These are phyloP conservation scores for Pocota personata DNA, from an alignment of 2,888 invertebrate species.

Conservation along the genomic window DNA sequence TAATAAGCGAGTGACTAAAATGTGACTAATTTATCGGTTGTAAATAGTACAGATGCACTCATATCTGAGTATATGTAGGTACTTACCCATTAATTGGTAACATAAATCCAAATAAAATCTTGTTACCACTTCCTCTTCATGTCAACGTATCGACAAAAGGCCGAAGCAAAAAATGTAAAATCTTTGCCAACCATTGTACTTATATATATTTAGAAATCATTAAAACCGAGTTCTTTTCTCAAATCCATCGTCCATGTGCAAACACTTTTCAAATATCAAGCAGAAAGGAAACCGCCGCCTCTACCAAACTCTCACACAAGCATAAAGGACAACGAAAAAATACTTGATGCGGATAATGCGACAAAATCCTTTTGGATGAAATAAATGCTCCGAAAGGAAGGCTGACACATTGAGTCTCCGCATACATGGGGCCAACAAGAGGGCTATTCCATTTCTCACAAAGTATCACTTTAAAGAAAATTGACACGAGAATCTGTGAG, in stretches of 20 bases:
- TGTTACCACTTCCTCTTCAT: background rate
- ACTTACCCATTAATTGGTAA: background rate
- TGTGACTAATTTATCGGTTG: too few relatives aligned
- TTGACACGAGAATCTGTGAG: constrained; percentile 55
- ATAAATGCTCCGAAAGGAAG: constrained; percentile 50
- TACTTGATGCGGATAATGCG: constrained; percentile 70
- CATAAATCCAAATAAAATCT: background rate
- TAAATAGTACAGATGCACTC: too few relatives aligned
- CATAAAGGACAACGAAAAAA: constrained; percentile 35
- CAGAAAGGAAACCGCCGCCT: background rate
- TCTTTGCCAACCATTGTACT: constrained; percentile 27
- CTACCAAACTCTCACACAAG: background rate
- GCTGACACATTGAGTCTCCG: constrained; percentile 46
- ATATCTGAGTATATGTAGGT: too few relatives aligned
- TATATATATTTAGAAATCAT: constrained; percentile 48
- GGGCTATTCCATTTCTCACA: constrained; percentile 32
- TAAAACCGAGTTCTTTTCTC: constrained; percentile 39
- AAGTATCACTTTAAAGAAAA: constrained; percentile 64
- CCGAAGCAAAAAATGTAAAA: background rate
- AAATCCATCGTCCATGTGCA: constrained; percentile 39
- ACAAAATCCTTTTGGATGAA: constrained; percentile 66
- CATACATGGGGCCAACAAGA: constrained; percentile 30
- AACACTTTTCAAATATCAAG: constrained; percentile 31
- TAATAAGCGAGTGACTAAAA: too few relatives aligned
- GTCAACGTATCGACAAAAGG: background rate